Base-by-base conservation (phyloP, 2,888 invertebrate genomes). In the Osmoderma eremita region DNA sequence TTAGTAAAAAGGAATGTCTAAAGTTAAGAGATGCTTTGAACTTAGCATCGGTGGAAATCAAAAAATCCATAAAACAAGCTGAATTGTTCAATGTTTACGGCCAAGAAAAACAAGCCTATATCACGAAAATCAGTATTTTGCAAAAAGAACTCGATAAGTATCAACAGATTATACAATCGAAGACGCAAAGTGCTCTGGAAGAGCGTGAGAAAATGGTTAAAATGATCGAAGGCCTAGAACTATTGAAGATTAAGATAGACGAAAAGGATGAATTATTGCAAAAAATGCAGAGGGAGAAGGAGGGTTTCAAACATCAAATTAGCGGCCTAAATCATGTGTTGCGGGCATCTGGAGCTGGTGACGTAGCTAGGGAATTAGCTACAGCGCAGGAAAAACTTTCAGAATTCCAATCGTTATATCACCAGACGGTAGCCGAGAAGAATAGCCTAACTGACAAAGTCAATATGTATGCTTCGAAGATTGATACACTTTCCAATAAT, bases 331-430 rank as follows among this genome's bases (percentile, higher is more conserved):
- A 76, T 50, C 75, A 76, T 48, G 69, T 78, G 6, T 54, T 80
- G 8, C 69, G 71, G 12, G 76, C 78, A 50, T 74, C 75, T 15
- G 79, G 79, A 8, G 73, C 76, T n/a, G 78, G 78, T 12, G 79
- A 80, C 41, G 71, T 80, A 5, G 70, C 77, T 12, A 77, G 73
- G 54, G 78, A 80, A 70, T 71, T 80, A 30, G 70, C 75, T 3
- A 70, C 70, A n/a, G 73, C 74, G 18, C 77, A 79, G 68, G 78
- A 78, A 63, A 77, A 79, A 66, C 62, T 79, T n/a, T 62, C 73
- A 1, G 69, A 71, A 18, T 71, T 76, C 13, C 77, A 78, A 63
- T 67, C 74, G 10, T 75, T 77, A 63, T 75, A 74, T 63, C 53
- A 62, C 13, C 50, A 61, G 42, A 48, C 54, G 6, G 22, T 73